Evolutionary conservation across 2,797 vertebrate genomes (phyloP).

Genomic region (Myotis myotis): DNA sequence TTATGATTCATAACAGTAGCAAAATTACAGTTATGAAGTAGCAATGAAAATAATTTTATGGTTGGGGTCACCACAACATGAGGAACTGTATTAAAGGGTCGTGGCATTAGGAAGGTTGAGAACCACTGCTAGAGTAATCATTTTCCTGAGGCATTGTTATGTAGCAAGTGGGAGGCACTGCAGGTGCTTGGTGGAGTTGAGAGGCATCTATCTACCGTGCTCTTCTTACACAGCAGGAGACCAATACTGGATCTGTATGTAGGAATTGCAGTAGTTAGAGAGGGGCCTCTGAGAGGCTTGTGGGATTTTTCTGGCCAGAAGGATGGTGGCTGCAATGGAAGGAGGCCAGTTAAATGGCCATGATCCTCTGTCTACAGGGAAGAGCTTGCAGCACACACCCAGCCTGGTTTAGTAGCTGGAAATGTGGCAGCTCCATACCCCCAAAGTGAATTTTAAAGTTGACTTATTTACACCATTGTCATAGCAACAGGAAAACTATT

Average conservation of each 20-base stretch:
- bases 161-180: not conserved
- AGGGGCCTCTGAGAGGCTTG: not conserved
- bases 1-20: no score
- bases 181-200: not conserved
- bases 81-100: no score
- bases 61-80: no score
- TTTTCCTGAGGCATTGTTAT: not conserved
- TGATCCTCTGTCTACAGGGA: constrained; percentile 17
- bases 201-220: not conserved
- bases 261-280: not conserved
- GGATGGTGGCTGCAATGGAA: not conserved
- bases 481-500: constrained; percentile 72
- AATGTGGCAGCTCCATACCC: constrained; percentile 47
- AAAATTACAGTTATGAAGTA: no score
- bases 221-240: not conserved
- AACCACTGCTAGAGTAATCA: not conserved
- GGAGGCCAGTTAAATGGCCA: not conserved
- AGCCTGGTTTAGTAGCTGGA: constrained; percentile 56
- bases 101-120: no score
- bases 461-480: constrained; percentile 70
- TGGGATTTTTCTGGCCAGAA: constrained; percentile 49
- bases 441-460: constrained; percentile 71
- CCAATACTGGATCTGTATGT: not conserved
- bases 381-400: constrained; percentile 19
- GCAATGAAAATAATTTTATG: no score